Base-by-base conservation (phyloP, 2,113 vertebrate species). In the Macquaria australasica region DNA sequence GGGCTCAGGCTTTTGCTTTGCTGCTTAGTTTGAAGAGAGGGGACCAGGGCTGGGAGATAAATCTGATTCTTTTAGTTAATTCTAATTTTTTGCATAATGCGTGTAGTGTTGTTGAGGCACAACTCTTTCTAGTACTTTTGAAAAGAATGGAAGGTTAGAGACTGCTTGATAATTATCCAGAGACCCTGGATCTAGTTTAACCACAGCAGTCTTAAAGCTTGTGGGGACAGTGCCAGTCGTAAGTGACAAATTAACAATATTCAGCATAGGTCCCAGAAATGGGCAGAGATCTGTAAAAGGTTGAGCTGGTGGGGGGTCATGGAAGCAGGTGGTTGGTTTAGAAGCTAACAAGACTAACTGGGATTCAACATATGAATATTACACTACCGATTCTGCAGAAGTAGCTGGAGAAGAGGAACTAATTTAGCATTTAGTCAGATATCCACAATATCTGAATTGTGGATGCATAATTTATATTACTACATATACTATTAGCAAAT, bases 1-100 rank as follows among this genome's bases (percentile, higher is more conserved):
- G 18, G 48, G 64, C 41, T 39, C 71, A 31, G 51, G 62, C 48
- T 66, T 80, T 70, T 77, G 59, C 70, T 79, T 50, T 72, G 28
- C 20, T 81, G 51, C 51, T 34, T 58, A n/a, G 59, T 12, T 48
- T 73, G 43, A 73, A 50, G 25, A 50, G 9, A 66, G 28, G 67
- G 5, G 51, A 64, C 70, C 31, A 60, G n/a, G 6, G 37, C 43
- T 58, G 51, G 4, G 39, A 74, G 72, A 80, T 69, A 39, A 74
- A 71, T 64, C 15, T 53, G 51, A 78, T 73, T 76, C 28, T 23
- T 39, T 71, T 60, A 6, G 45, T 73, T n/a, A 15, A 83, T 67
- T 66, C 11, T n/a, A n/a, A 1, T n/a, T 5, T 70, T 70, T 62
- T 68, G 18, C 16, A 56, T 25, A 83, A 41, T 83, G 34, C 3